Evolutionary conservation across 2,888 invertebrate genomes (phyloP).

Genomic region (Drepanosiphum platanoidis): DNA sequence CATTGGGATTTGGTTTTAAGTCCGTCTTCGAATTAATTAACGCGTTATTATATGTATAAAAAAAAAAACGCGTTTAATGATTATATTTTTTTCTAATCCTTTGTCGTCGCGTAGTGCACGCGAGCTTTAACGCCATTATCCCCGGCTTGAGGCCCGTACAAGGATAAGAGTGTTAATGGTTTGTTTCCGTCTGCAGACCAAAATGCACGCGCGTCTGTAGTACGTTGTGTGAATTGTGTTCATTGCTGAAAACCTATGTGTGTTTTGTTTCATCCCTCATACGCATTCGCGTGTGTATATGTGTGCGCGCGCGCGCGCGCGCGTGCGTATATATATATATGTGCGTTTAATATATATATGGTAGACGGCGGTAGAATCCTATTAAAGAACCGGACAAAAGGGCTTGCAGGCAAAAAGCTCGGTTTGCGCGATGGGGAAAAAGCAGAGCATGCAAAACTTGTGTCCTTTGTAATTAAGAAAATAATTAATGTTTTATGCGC

Average conservation of each 20-base stretch:
- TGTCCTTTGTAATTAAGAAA: conserved; percentile 62
- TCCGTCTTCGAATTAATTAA: neutral
- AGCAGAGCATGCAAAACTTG: conserved; percentile 42
- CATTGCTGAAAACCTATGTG: conserved; percentile 38
- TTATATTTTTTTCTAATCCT: neutral
- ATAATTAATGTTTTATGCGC: conserved; percentile 60
- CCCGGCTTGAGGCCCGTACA: neutral
- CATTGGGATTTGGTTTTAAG: neutral
- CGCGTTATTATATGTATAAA: neutral
- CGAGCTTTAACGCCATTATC: neutral
- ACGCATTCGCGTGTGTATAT: neutral
- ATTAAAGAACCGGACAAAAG: conserved; percentile 60
- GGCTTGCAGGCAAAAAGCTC: conserved; percentile 52
- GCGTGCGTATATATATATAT: neutral
- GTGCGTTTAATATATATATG: neutral
- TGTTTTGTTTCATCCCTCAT: conserved; percentile 31
- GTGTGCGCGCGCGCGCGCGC: neutral
- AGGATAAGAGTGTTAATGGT: conserved; percentile 47
- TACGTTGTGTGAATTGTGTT: conserved; percentile 41
- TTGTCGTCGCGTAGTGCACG: neutral
- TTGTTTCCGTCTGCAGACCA: conserved; percentile 30
- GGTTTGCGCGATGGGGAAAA: conserved; percentile 1
- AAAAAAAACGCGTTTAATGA: neutral
- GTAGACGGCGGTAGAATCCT: neutral
- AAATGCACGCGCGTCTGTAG: conserved; percentile 11